Evolutionary conservation across 2,113 vertebrate genomes (phyloP).

Genomic region (Paradisaea rubra): DNA sequence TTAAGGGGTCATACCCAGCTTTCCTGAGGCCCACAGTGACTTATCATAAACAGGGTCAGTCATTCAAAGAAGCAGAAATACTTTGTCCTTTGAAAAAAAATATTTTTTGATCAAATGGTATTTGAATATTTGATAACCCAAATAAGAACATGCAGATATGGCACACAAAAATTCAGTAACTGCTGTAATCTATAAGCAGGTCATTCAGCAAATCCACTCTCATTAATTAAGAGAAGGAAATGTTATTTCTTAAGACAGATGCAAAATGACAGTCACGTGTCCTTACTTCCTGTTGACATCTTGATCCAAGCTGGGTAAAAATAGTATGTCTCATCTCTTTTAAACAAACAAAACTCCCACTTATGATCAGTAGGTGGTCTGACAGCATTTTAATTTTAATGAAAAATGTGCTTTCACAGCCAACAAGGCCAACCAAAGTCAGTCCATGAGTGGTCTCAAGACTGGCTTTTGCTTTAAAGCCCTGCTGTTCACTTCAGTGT

Average conservation of each 20-base stretch:
- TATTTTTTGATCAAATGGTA: slow-evolving; percentile 40
- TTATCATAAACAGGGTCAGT: background rate
- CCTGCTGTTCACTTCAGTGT: background rate
- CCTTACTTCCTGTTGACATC: slow-evolving; percentile 27
- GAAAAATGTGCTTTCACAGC: background rate
- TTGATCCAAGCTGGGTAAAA: slow-evolving; percentile 10
- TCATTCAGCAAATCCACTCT: slow-evolving; percentile 39
- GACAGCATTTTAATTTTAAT: background rate
- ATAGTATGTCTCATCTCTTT: background rate
- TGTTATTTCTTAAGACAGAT: slow-evolving; percentile 22
- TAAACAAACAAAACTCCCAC: slow-evolving; percentile 6
- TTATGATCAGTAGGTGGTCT: background rate
- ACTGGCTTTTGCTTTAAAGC: background rate
- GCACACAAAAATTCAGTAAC: slow-evolving; percentile 63
- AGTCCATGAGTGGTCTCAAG: background rate
- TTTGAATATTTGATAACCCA: slow-evolving; percentile 60
- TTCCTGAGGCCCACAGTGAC: background rate
- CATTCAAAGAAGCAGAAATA: slow-evolving; percentile 35
- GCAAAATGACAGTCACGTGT: background rate
- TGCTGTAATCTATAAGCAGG: slow-evolving; percentile 61
- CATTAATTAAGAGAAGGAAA: slow-evolving; percentile 45
- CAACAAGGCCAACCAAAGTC: background rate
- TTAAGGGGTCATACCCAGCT: background rate
- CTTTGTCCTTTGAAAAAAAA: slow-evolving; percentile 31
- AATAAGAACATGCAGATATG: slow-evolving; percentile 47